phyloP scores from a whole-genome alignment of 2,113 vertebrate species.

The Micronycteris hirsuta region DNA sequence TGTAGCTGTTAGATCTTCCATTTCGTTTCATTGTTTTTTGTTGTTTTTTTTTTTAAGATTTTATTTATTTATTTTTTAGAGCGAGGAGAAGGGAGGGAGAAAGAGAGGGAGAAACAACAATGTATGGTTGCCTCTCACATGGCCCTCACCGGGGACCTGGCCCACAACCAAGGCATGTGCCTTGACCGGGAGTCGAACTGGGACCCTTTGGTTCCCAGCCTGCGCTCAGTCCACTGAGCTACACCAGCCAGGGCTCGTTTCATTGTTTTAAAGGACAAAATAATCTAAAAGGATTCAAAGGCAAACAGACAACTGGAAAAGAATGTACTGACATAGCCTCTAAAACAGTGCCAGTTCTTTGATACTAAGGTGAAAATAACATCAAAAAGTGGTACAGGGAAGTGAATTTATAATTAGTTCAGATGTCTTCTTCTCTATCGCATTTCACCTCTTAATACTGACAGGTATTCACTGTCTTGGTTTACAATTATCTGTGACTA shows the following conservation, averaged over 20 bases:
- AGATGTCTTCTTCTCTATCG: neutral
- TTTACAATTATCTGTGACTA: neutral
- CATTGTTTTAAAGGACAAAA: neutral
- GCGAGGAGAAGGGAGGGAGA: no score
- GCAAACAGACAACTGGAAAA: neutral
- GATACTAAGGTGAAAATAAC: neutral
- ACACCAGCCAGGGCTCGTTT: no score
- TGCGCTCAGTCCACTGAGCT: no score
- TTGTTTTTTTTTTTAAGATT: no score
- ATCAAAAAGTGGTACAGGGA: neutral
- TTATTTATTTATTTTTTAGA: no score
- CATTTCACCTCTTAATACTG: neutral
- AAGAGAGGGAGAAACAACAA: no score
- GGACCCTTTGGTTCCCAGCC: no score
- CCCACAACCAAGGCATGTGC: no score
- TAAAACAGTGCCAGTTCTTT: neutral
- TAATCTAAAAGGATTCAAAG: neutral
- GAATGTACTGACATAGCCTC: neutral
- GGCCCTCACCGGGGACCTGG: no score
- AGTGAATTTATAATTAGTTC: neutral
- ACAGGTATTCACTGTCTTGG: neutral
- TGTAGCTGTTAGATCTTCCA: neutral
- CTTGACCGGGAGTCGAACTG: no score
- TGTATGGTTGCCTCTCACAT: no score
- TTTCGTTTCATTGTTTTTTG: no score